Evolutionary conservation across 2,797 vertebrate genomes (phyloP), one percentile per base, ranked within the genome.

Genomic region (Triplophysa bombifrons): DNA sequence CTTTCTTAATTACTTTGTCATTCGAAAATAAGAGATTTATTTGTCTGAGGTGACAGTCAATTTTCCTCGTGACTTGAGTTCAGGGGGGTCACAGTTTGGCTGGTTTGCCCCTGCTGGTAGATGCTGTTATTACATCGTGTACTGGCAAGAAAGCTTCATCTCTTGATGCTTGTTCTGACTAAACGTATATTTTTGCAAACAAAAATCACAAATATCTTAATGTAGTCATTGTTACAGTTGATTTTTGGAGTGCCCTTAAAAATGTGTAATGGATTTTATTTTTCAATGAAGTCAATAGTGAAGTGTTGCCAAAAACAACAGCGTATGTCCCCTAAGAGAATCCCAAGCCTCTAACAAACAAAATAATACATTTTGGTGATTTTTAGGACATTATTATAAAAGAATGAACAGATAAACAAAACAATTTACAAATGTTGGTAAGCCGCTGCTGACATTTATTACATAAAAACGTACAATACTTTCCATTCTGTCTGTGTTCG

Each of bases 1-100:
- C 41, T 63, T 80, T 64, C 55, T 78, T 84, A 84, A 85, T 86
- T 80, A 84, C 70, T 73, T 74, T 65, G 34, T 63, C 30, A 76
- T 30, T 11, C 38, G 38, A 22, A 68, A 74, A 66, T 34, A 78
- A 72, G 14, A 9, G 41, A 44, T 20, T 41, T 27, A 34, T 34
- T 25, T 46, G 74, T 67, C 51, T 58, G 56, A 73, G 64, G 14
- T 67, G 55, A 80, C 30, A 63, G 58, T 63, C 27, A 2, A 41
- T 50, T n/a, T 70, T 60, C n/a, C 20, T 4, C 12, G 14, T 61
- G 50, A 69, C 44, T 46, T 50, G 22, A 64, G 46, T 64, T 46
- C n/a, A 61, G 1, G 20, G 44, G 44, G 44, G 44, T 46, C 44
- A 46, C 34, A 8, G 34, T 38, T 8, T 38, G 34, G 34, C 46